Evolutionary conservation across 1,140 invertebrate species (phyloP), one percentile per base, ranked within the genome.

Genomic region (Anoplolepis gracilipes): DNA sequence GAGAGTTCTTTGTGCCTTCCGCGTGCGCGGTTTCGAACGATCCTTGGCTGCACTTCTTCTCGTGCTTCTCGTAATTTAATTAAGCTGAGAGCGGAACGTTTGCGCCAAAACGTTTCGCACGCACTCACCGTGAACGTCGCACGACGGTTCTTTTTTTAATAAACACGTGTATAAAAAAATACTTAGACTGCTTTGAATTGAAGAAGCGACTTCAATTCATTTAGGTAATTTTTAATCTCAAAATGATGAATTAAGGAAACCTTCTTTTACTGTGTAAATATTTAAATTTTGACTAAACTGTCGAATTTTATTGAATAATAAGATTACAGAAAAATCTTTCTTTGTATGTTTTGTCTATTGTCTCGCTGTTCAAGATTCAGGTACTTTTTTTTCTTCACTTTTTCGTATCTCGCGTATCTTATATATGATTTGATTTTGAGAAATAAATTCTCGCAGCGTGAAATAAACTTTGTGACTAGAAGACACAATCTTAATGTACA

Each of bases 51-150:
- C 72, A 57, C 61, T 84, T 61, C 49, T 73, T 46, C 67, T 65
- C 73, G 33, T 39, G 39, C 22, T n/a, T 6, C 3, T 72, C 73
- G 79, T 89, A 87, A 82, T 90, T 90, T 77, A 89, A 90, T 90
- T 87, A 89, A 90, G 70, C 69, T 70, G 57, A 62, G 57, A 88
- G 84, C 84, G 25, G 19, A 11, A 36, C 25, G 36, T 53, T 78
- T 28, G 8, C 77, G 77, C 53, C 49, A 28, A 81, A 81, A 57
- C 49, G 36, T 42, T 72, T 59, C 39, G 36, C 78, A 25, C 33
- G 65, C 25, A 42, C 73, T 78, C 25, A 25, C 13, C n/a, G 28
- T 59, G 55, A 39, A 61, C 39, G 77, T 61, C 49, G 42, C 49
- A 33, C 28, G 30, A 11, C 11, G 22, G 75, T n/a, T 49, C n/a